A percentile compares a stretch with the other conserved stretches of the same genome.
phyloP scores from a whole-genome alignment of 2,797 vertebrate genomes.

The Ptychobarbus kaznakovi region DNA sequence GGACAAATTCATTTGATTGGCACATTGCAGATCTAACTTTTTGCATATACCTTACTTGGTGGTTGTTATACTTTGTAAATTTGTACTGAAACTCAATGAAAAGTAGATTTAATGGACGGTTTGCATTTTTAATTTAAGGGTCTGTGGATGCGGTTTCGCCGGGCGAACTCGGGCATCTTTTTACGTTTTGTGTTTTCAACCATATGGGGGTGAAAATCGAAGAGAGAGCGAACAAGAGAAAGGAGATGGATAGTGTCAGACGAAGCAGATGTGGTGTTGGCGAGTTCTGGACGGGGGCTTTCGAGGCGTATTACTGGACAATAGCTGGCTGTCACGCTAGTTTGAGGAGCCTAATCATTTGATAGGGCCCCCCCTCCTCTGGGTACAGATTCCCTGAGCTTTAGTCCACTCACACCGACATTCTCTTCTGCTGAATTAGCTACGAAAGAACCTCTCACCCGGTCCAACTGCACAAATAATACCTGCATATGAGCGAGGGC shows the following conservation, averaged over 20 bases:
- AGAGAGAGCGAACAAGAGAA: slow-evolving; percentile 61
- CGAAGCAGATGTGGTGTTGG: slow-evolving; percentile 77
- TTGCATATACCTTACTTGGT: not conserved
- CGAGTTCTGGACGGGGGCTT: slow-evolving; percentile 69
- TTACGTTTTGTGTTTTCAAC: slow-evolving; percentile 40
- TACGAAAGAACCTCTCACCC: slow-evolving; percentile 57
- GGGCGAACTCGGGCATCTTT: not conserved
- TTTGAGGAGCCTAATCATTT: slow-evolving; percentile 83
- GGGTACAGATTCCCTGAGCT: slow-evolving; percentile 63
- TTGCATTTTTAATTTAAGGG: not conserved
- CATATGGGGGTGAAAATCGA: slow-evolving; percentile 35
- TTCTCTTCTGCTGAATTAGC: slow-evolving; percentile 75
- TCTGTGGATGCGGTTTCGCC: not conserved
- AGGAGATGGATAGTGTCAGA: slow-evolving; percentile 62
- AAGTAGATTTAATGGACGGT: not conserved
- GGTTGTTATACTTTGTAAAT: not conserved
- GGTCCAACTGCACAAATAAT: slow-evolving; percentile 42
- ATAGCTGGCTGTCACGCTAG: slow-evolving; percentile 81
- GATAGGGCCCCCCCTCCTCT: slow-evolving; percentile 76
- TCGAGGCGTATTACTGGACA: slow-evolving; percentile 75
- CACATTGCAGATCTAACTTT: not conserved
- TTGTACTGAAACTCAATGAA: not conserved
- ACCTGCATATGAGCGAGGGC: slow-evolving; percentile 31
- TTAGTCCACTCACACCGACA: slow-evolving; percentile 55
- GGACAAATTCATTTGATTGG: not conserved